Conservation (phyloP, 2,888 invertebrate genomes). For the Sceliomorpha sp. region DNA sequence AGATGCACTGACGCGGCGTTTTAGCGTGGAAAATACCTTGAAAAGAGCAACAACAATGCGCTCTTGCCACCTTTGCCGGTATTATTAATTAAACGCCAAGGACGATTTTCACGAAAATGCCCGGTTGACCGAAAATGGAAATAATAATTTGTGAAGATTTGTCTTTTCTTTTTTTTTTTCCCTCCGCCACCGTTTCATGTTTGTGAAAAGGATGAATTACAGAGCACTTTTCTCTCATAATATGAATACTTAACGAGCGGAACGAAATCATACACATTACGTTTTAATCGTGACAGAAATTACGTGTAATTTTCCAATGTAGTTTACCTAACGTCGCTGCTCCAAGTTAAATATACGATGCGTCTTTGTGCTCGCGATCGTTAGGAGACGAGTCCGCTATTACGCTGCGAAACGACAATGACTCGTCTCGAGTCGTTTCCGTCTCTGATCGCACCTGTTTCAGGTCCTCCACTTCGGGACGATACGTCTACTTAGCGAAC, state of each 20-base stretch:
- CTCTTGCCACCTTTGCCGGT: neutral
- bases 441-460: conserved; percentile 15
- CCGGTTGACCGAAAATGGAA: no score
- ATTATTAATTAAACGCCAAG: no score
- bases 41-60: neutral
- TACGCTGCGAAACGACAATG: conserved; percentile 9
- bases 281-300: conserved; percentile 24
- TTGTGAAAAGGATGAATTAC: conserved; percentile 6
- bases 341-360: conserved; percentile 7
- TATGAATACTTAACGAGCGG: conserved; percentile 22
- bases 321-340: conserved; percentile 2
- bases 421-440: conserved; percentile 10
- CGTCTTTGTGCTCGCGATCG: conserved; percentile 20
- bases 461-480: conserved; percentile 4
- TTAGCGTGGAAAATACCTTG: neutral
- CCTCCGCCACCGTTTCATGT: no score
- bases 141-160: no score
- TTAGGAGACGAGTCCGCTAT: conserved; percentile 6
- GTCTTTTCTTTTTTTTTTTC: no score
- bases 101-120: no score
- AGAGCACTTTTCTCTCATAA: neutral
- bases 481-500: conserved; percentile 5
- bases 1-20: neutral
- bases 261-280: conserved; percentile 21
- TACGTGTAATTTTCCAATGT: conserved; percentile 15